phyloP scores from a whole-genome alignment of 2,113 vertebrate genomes.

The Lanius collurio region DNA sequence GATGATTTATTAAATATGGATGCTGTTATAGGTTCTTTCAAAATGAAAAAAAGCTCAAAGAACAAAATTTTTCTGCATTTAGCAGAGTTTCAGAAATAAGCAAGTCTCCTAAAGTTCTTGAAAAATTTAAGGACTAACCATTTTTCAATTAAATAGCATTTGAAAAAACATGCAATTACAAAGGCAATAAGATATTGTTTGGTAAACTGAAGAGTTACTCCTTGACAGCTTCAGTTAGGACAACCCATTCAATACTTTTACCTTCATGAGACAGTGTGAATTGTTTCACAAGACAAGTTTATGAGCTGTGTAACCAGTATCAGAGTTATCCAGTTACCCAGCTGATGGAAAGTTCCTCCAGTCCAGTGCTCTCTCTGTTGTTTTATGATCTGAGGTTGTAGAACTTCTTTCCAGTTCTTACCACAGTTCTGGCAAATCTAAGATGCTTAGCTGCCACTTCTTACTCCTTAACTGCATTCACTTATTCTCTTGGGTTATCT shows the following conservation, averaged over 20 bases:
- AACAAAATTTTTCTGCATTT: background rate
- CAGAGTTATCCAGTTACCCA: background rate
- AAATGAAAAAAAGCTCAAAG: background rate
- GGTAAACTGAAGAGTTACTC: background rate
- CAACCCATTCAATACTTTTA: background rate
- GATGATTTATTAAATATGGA: background rate
- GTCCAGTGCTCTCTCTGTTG: background rate
- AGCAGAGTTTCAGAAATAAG: background rate
- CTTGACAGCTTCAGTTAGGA: background rate
- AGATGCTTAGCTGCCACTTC: background rate
- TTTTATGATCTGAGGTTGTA: background rate
- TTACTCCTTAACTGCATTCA: background rate
- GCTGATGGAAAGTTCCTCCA: background rate
- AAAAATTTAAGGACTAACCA: background rate
- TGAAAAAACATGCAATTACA: background rate
- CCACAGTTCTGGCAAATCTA: background rate
- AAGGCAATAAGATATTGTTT: background rate
- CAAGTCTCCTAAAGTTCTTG: background rate
- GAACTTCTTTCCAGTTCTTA: background rate
- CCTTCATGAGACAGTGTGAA: background rate
- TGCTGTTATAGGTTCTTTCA: background rate
- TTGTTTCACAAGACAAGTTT: background rate
- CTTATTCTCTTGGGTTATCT: background rate
- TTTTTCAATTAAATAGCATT: background rate
- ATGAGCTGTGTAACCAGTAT: background rate